phyloP scores from a whole-genome alignment of 2,113 vertebrate species.

The Monopterus albus region DNA sequence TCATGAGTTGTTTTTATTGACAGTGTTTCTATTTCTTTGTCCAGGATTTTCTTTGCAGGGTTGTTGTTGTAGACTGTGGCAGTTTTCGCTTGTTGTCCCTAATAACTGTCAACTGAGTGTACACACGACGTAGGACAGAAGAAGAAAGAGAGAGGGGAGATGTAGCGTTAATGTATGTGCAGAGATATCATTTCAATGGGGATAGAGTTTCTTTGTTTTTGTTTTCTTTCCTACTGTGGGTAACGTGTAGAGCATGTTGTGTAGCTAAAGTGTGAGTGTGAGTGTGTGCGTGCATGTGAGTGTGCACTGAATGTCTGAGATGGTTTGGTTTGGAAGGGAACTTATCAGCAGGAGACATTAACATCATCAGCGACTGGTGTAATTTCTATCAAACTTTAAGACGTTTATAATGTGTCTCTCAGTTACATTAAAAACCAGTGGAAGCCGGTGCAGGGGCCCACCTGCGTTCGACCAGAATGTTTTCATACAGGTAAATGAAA shows the following conservation, averaged over 20 bases:
- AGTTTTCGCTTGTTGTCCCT: too few relatives aligned
- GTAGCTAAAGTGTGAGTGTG: slow-evolving; percentile 77
- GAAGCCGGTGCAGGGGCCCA: slow-evolving; percentile 17
- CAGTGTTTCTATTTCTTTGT: too few relatives aligned
- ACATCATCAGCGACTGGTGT: slow-evolving; percentile 78
- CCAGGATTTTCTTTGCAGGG: too few relatives aligned
- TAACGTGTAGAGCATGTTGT: slow-evolving; percentile 91
- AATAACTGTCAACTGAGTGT: too few relatives aligned
- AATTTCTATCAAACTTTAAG: slow-evolving; percentile 74
- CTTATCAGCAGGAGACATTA: slow-evolving; percentile 80
- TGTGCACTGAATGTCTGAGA: slow-evolving; percentile 29
- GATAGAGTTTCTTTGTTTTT: slow-evolving; percentile 22
- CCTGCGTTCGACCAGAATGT: slow-evolving; percentile 58
- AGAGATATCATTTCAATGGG: slow-evolving; percentile 70
- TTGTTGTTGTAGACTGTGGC: too few relatives aligned
- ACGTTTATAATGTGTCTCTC: slow-evolving; percentile 83
- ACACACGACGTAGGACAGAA: slow-evolving; percentile 32
- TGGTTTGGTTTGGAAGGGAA: slow-evolving; percentile 69
- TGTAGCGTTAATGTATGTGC: slow-evolving; percentile 76
- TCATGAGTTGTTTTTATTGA: too few relatives aligned
- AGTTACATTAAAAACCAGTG: slow-evolving; percentile 69
- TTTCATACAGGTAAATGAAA: slow-evolving; percentile 48
- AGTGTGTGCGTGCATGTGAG: slow-evolving; percentile 8
- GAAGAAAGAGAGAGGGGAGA: slow-evolving; percentile 18
- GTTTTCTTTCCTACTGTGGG: slow-evolving; percentile 81